Percentiles rank a stretch among this genome's conserved stretches.
Evolutionary conservation across 2,113 vertebrate genomes (phyloP).

Genomic region (Halcyon senegalensis): DNA sequence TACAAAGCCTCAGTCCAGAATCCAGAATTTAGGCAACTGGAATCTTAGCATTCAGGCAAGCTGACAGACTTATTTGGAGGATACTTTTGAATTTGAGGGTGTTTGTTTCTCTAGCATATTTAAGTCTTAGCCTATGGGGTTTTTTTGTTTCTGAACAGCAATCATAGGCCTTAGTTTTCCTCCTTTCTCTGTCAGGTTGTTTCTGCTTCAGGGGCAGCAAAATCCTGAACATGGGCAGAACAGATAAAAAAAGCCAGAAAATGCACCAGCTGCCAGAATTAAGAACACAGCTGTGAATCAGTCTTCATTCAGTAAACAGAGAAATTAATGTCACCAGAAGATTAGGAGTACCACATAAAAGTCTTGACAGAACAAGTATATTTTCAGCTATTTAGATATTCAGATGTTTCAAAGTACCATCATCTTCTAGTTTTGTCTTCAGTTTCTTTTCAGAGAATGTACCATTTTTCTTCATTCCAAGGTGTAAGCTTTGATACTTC

Average conservation of each 20-base stretch:
- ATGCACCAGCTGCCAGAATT: slow-evolving; percentile 24
- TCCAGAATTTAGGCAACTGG: background rate
- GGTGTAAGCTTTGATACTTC: background rate
- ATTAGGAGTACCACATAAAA: background rate
- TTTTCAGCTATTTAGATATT: slow-evolving; percentile 14
- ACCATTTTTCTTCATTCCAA: background rate
- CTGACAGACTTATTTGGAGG: background rate
- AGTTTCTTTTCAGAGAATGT: background rate
- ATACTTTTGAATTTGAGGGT: background rate
- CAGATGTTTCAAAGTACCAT: slow-evolving; percentile 6
- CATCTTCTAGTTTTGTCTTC: background rate
- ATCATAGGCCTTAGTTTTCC: background rate
- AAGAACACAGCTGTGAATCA: slow-evolving; percentile 44
- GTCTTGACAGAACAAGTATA: background rate
- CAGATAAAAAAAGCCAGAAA: background rate
- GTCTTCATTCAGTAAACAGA: background rate
- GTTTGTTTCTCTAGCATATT: background rate
- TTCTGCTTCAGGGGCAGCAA: background rate
- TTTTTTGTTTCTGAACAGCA: background rate
- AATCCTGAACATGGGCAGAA: background rate
- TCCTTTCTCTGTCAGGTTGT: background rate
- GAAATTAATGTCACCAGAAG: background rate
- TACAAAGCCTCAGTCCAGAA: background rate
- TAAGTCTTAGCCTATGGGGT: background rate
- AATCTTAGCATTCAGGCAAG: background rate